Percentiles rank a stretch among this genome's conserved stretches.
These are phyloP conservation scores for Potamarius usumacintae DNA, from an alignment of 2,113 vertebrate species.

Conservation along the genomic window DNA sequence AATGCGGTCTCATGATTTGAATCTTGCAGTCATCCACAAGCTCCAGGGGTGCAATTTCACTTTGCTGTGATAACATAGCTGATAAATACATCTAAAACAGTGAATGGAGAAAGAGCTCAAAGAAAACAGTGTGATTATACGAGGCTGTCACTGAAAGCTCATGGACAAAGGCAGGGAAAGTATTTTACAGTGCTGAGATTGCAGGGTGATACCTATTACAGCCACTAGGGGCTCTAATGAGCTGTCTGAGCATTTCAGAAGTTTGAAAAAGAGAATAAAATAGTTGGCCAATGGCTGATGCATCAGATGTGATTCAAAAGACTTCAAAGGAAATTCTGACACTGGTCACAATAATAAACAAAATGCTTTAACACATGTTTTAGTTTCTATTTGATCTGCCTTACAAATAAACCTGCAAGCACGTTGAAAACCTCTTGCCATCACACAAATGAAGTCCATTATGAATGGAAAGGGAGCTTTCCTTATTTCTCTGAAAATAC, in stretches of 20 bases:
- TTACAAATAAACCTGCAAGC: not conserved
- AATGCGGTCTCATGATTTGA: constrained; percentile 59
- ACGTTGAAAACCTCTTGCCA: not conserved
- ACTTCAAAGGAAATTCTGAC: constrained; percentile 4
- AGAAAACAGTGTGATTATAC: constrained; percentile 6
- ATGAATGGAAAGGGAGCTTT: not conserved
- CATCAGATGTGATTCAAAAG: not conserved
- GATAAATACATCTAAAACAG: constrained; percentile 61
- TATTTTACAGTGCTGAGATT: constrained; percentile 5
- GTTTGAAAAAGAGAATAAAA: not conserved
- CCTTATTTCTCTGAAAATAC: not conserved
- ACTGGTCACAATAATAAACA: not conserved
- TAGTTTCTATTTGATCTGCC: not conserved
- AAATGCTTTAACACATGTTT: not conserved
- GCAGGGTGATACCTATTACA: constrained; percentile 9
- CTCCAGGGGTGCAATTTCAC: constrained; percentile 53
- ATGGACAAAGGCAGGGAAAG: constrained; percentile 3
- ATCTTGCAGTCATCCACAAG: constrained; percentile 66
- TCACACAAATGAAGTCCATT: not conserved
- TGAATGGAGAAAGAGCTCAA: constrained; percentile 4
- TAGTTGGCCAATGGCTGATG: constrained; percentile 1
- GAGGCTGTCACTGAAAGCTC: constrained; percentile 31
- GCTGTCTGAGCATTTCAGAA: constrained; percentile 43
- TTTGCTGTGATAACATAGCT: constrained; percentile 53
- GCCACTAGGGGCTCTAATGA: constrained; percentile 67